Evolutionary conservation across 2,888 invertebrate genomes (phyloP).

Genomic region (Temnothorax rugatulus): DNA sequence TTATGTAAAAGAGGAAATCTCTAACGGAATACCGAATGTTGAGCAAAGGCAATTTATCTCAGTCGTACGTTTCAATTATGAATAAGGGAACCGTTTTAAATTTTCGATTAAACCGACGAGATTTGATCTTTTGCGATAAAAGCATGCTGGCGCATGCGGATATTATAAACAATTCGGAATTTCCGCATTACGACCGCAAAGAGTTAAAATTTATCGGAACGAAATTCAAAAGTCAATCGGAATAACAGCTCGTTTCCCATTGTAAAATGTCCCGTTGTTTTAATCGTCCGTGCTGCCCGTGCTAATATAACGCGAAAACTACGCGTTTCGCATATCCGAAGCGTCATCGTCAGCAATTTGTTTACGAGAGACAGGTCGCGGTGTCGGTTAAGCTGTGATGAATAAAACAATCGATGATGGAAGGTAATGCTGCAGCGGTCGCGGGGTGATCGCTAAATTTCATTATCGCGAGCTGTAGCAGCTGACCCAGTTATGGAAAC

Average conservation of each 20-base stretch:
- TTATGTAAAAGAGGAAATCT: neutral
- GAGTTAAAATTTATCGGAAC: slow-evolving; percentile 46
- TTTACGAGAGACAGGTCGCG: slow-evolving; percentile 10
- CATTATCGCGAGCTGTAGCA: slow-evolving; percentile 5
- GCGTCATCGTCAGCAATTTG: slow-evolving; percentile 5
- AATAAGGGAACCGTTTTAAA: slow-evolving; percentile 41
- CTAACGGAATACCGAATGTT: neutral
- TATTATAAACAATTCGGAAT: slow-evolving; percentile 30
- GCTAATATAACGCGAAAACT: neutral
- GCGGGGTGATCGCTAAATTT: slow-evolving; percentile 30
- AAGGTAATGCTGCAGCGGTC: slow-evolving; percentile 5
- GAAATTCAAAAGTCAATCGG: slow-evolving; percentile 35
- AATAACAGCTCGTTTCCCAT: neutral
- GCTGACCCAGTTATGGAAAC: slow-evolving; percentile 34
- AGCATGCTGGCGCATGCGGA: slow-evolving; percentile 26
- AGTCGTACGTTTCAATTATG: slow-evolving; percentile 10
- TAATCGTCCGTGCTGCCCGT: neutral
- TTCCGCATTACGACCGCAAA: neutral
- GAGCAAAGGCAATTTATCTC: neutral
- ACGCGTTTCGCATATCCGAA: neutral
- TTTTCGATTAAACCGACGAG: slow-evolving; percentile 14
- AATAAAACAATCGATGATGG: slow-evolving; percentile 28
- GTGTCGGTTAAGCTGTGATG: slow-evolving; percentile 17
- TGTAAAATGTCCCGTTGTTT: neutral
- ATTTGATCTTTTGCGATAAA: slow-evolving; percentile 42